phyloP scores from a whole-genome alignment of 2,888 invertebrate genomes.

The Melanargia galathea region DNA sequence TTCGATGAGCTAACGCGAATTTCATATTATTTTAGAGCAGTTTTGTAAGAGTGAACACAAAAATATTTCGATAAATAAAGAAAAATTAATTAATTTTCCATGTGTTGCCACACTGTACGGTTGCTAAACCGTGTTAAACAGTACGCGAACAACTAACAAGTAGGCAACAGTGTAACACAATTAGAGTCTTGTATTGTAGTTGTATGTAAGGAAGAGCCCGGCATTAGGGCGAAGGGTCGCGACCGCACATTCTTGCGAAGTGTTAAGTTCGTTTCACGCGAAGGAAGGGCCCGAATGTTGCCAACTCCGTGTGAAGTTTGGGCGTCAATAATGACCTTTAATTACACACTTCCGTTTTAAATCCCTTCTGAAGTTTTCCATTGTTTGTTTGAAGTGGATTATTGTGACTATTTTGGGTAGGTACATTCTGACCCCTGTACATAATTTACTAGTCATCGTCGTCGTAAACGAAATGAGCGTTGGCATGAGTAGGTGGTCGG shows the following conservation, averaged over 20 bases:
- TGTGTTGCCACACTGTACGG: not conserved
- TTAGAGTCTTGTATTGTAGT: slow-evolving; percentile 13
- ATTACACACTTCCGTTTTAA: slow-evolving; percentile 43
- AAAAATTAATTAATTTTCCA: too few species aligned
- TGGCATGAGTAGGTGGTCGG: not conserved
- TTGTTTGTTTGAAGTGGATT: slow-evolving; percentile 2
- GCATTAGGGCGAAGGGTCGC: slow-evolving; percentile 40
- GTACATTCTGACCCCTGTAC: not conserved
- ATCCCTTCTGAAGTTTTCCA: slow-evolving; percentile 23
- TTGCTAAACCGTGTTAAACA: slow-evolving; percentile 11
- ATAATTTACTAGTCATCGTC: not conserved
- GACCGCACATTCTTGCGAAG: slow-evolving; percentile 61
- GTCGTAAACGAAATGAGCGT: too few species aligned
- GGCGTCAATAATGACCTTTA: slow-evolving; percentile 52
- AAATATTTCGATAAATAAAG: too few species aligned
- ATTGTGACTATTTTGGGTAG: slow-evolving; percentile 11
- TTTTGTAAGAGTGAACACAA: too few species aligned
- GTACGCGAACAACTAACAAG: slow-evolving; percentile 18
- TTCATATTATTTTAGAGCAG: too few species aligned
- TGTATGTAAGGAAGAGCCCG: slow-evolving; percentile 17
- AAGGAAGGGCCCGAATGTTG: slow-evolving; percentile 45
- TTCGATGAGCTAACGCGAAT: too few species aligned
- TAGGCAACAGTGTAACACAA: slow-evolving; percentile 16
- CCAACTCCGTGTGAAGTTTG: slow-evolving; percentile 51
- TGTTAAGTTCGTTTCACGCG: slow-evolving; percentile 60